phyloP scores from a whole-genome alignment of 2,797 vertebrate species.

The Meda fulgida region DNA sequence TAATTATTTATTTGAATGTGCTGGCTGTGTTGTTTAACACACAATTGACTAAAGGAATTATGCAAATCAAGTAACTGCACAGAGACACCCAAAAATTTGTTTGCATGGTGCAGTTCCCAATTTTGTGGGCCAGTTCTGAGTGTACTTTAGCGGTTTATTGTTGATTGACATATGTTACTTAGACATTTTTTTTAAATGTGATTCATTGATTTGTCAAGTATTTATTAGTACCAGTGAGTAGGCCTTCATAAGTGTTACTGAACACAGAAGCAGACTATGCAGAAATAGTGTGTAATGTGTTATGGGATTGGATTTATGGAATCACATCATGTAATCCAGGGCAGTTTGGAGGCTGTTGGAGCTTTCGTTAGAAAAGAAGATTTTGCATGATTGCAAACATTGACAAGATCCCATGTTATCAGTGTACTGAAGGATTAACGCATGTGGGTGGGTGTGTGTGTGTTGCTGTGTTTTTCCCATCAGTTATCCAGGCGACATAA shows the following conservation, averaged over 20 bases:
- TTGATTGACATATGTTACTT: not conserved
- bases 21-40: not conserved
- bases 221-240: not conserved
- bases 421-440: not conserved
- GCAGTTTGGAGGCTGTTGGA: constrained; percentile 1
- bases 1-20: not conserved
- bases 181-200: not conserved
- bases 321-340: not conserved
- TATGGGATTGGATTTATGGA: not conserved
- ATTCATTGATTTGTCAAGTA: not conserved
- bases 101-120: not conserved
- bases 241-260: not conserved
- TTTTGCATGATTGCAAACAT: constrained; percentile 36
- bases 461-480: constrained; percentile 50
- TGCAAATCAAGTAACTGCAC: not conserved
- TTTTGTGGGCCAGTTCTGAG: not conserved
- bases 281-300: not conserved
- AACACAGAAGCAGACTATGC: not conserved
- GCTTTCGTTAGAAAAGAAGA: constrained; percentile 4
- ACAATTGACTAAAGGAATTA: not conserved
- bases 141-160: not conserved
- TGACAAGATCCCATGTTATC: constrained; percentile 22
- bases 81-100: not conserved
- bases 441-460: constrained; percentile 42
- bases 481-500: constrained; percentile 62